A percentile compares a stretch with the other conserved stretches of the same genome.
Evolutionary conservation across 2,113 vertebrate species (phyloP).

Genomic region (Glaucidium brasilianum): DNA sequence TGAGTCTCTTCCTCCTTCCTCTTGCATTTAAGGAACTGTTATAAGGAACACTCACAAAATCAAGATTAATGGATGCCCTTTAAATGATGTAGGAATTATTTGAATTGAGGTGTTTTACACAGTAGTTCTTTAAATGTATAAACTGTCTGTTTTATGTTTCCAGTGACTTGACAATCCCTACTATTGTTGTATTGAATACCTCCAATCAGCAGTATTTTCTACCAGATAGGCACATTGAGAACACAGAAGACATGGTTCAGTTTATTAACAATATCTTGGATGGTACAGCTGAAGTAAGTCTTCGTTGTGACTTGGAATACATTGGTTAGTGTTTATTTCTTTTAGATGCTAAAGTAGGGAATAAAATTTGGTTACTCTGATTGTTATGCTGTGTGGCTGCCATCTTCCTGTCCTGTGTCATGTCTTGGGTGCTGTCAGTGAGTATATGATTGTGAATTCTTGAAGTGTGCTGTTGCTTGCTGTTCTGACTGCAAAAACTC

Average conservation of each 20-base stretch:
- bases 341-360: neutral
- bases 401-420: neutral
- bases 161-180: slow-evolving; percentile 90
- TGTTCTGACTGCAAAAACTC: neutral
- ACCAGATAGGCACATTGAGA: slow-evolving; percentile 79
- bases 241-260: slow-evolving; percentile 86
- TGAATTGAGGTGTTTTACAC: neutral
- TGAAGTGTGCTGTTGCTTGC: neutral
- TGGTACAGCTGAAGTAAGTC: slow-evolving; percentile 86
- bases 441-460: neutral
- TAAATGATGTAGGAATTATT: neutral
- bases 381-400: neutral
- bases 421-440: neutral
- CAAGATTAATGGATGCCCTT: neutral
- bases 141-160: slow-evolving; percentile 24
- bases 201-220: slow-evolving; percentile 98
- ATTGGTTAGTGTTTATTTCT: neutral
- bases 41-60: neutral
- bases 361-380: neutral
- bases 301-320: neutral
- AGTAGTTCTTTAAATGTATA: neutral
- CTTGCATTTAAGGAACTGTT: neutral
- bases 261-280: slow-evolving; percentile 92
- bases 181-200: slow-evolving; percentile 93
- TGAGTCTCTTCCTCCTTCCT: neutral